phyloP scores from a whole-genome alignment of 2,888 invertebrate genomes.

The Hedychridium roseum region DNA sequence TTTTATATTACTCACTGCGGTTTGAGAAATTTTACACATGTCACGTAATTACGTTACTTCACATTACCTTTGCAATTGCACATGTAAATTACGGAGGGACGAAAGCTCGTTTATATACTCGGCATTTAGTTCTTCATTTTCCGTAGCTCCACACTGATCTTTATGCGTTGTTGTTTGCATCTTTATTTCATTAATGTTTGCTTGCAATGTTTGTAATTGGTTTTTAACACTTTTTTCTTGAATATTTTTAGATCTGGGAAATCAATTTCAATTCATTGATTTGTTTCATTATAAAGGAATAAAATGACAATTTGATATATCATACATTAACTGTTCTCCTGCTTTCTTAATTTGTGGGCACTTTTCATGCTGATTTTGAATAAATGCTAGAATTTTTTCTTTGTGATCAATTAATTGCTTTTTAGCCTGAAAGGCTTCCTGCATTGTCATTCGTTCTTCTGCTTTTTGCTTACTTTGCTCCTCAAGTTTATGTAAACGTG shows the following conservation, averaged over 20 bases:
- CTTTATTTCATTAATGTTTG: slow-evolving; percentile 8
- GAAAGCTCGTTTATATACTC: slow-evolving; percentile 30
- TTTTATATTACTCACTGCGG: slow-evolving; percentile 5
- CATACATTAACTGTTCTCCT: slow-evolving; percentile 30
- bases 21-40: neutral
- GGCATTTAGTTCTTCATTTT: slow-evolving; percentile 20
- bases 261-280: neutral
- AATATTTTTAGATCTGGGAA: slow-evolving; percentile 20
- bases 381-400: slow-evolving; percentile 23
- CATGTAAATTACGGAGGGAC: slow-evolving; percentile 17
- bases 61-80: neutral
- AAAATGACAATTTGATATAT: slow-evolving; percentile 2
- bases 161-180: slow-evolving; percentile 17
- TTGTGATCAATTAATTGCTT: slow-evolving; percentile 34
- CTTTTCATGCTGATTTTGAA: slow-evolving; percentile 28
- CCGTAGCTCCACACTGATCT: slow-evolving; percentile 12
- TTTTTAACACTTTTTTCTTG: slow-evolving; percentile 22
- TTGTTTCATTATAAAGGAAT: neutral
- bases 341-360: slow-evolving; percentile 26
- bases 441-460: slow-evolving; percentile 31
- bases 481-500: slow-evolving; percentile 30
- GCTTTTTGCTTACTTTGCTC: slow-evolving; percentile 25
- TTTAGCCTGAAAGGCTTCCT: slow-evolving; percentile 37
- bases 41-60: neutral
- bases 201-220: slow-evolving; percentile 21